These are phyloP conservation scores for Xestia c-nigrum DNA, from an alignment of 2,888 invertebrate genomes.

Conservation along the genomic window DNA sequence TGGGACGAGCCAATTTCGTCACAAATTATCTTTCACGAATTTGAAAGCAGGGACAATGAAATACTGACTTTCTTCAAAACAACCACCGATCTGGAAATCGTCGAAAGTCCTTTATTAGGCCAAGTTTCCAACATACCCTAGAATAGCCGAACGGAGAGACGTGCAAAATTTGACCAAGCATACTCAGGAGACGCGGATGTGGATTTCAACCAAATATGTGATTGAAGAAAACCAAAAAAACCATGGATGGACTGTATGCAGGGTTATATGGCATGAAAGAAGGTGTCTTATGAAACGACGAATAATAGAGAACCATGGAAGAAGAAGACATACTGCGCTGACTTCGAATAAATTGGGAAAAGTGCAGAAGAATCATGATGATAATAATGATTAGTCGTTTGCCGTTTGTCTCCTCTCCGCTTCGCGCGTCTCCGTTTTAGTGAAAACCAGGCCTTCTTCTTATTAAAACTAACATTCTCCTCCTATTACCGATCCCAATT, in stretches of 20 bases:
- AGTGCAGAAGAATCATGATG: too few species aligned
- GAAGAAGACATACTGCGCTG: too few species aligned
- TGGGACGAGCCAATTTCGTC: background rate
- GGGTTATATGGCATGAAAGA: too few species aligned
- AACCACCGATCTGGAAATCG: background rate
- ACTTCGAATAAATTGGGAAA: too few species aligned
- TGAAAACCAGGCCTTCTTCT: too few species aligned
- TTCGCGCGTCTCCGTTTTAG: background rate
- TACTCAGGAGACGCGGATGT: background rate
- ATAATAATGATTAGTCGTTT: background rate
- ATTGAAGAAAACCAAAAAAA: background rate
- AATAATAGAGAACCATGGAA: too few species aligned
- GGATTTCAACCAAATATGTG: background rate
- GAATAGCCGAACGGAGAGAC: background rate
- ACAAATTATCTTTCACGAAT: background rate
- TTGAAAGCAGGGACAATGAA: background rate
- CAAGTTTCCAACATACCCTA: background rate
- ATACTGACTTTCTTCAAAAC: background rate
- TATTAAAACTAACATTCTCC: background rate
- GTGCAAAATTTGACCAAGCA: background rate
- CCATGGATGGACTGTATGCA: too few species aligned
- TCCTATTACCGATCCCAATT: background rate
- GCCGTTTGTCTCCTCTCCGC: background rate
- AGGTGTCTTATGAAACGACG: too few species aligned
- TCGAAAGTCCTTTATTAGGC: background rate